Conservation (phyloP, 2,797 vertebrate genomes). For the Danionella dracula region DNA sequence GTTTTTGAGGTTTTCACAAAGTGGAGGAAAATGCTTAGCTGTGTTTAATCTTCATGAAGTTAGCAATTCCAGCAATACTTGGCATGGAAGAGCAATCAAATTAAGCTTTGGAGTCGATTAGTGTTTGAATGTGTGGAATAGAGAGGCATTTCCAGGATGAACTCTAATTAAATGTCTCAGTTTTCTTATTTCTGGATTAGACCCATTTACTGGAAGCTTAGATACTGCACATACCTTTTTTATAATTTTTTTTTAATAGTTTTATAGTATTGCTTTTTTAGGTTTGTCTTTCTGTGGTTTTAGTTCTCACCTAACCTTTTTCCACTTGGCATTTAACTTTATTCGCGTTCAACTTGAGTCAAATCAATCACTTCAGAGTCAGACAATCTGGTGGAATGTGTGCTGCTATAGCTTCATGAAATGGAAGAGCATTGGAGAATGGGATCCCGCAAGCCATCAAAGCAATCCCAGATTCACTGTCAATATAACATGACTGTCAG, state of each 20-base stretch:
- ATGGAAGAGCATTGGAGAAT: background rate
- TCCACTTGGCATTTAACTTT: background rate
- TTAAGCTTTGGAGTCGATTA: background rate
- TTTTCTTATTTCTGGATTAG: conserved; percentile 2
- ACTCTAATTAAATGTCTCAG: background rate
- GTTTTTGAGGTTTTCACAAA: background rate
- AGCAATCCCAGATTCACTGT: conserved; percentile 31
- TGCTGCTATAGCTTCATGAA: conserved; percentile 20
- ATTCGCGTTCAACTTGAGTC: background rate
- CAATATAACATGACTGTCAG: conserved; percentile 18
- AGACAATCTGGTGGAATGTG: conserved; percentile 28
- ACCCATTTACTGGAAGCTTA: background rate
- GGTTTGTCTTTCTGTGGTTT: background rate
- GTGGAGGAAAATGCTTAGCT: conserved; percentile 24
- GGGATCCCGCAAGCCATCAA: conserved; percentile 26
- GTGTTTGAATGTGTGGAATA: background rate
- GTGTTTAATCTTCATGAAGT: background rate
- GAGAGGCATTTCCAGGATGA: conserved; percentile 6
- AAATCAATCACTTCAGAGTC: too few relatives aligned
- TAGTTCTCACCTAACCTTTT: background rate
- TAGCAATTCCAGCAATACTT: conserved; percentile 23
- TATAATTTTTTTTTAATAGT: too few relatives aligned
- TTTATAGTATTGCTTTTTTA: background rate
- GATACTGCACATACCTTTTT: too few relatives aligned
- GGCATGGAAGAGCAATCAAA: background rate